phyloP scores from a whole-genome alignment of 1,140 invertebrate species.

The Tachypleus tridentatus region DNA sequence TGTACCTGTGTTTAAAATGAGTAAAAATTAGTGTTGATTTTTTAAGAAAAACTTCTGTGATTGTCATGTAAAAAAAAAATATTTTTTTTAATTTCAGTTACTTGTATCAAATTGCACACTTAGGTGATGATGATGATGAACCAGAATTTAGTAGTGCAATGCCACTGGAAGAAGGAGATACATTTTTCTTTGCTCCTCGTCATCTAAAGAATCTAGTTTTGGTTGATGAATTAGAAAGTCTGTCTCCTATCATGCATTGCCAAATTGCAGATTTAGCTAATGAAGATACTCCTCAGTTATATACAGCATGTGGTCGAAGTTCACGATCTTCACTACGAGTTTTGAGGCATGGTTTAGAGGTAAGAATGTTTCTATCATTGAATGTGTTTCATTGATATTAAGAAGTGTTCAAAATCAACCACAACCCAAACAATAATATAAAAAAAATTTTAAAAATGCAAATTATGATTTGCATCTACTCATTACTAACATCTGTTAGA shows the following conservation, averaged over 20 bases:
- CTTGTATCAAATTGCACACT: slow-evolving; percentile 95
- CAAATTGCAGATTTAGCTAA: slow-evolving; percentile 70
- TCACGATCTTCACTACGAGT: slow-evolving; percentile 85
- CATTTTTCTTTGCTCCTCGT: slow-evolving; percentile 96
- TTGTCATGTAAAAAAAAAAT: slow-evolving; percentile 9
- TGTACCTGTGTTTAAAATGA: no score
- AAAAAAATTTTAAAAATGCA: no score
- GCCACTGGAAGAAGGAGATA: slow-evolving; percentile 96
- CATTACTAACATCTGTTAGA: no score
- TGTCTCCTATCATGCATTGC: slow-evolving; percentile 83
- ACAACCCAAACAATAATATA: no score
- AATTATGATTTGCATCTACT: no score
- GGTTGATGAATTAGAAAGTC: slow-evolving; percentile 95
- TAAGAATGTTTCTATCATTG: slow-evolving; percentile 17
- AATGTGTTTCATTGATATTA: not conserved
- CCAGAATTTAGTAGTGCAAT: slow-evolving; percentile 97
- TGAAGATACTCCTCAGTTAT: slow-evolving; percentile 97
- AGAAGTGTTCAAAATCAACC: no score
- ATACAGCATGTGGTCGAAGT: slow-evolving; percentile 89
- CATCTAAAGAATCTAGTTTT: slow-evolving; percentile 88
- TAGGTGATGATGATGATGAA: slow-evolving; percentile 99
- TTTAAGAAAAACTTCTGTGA: slow-evolving; percentile 1
- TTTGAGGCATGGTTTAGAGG: slow-evolving; percentile 88
- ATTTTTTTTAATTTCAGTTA: slow-evolving; percentile 49
- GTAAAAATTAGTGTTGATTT: no score